phyloP scores from a whole-genome alignment of 2,113 vertebrate genomes.

The Thamnophis sirtalis region DNA sequence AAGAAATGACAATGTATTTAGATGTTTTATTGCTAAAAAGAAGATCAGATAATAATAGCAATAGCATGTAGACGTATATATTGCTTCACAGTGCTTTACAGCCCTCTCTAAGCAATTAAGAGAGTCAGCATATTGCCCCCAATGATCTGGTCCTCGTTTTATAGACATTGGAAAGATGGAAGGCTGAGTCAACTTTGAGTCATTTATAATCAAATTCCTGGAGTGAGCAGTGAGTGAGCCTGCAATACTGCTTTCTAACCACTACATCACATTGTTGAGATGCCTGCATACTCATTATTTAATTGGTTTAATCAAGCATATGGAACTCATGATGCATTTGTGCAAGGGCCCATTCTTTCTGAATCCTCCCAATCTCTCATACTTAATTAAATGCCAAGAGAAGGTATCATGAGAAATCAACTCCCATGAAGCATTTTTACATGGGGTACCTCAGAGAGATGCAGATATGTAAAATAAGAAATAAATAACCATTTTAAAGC shows the following conservation, averaged over 20 bases:
- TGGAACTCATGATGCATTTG: neutral
- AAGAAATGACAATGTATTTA: neutral
- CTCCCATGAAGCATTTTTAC: neutral
- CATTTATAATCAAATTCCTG: too few relatives aligned
- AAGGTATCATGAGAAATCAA: neutral
- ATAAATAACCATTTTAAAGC: neutral
- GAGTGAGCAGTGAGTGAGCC: too few relatives aligned
- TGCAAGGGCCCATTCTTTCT: neutral
- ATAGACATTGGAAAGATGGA: too few relatives aligned
- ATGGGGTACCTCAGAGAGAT: too few relatives aligned
- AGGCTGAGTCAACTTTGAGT: too few relatives aligned
- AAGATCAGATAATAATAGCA: neutral
- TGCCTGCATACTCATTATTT: neutral
- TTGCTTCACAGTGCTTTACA: too few relatives aligned
- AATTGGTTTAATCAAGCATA: neutral
- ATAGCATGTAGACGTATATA: too few relatives aligned
- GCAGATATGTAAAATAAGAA: neutral
- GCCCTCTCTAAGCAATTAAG: too few relatives aligned
- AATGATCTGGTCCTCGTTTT: too few relatives aligned
- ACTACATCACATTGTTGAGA: neutral
- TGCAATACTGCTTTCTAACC: too few relatives aligned
- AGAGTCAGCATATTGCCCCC: too few relatives aligned
- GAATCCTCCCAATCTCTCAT: neutral
- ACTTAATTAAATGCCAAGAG: neutral
- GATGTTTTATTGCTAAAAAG: neutral